Evolutionary conservation across 2,113 vertebrate species (phyloP).

Genomic region (Charadrius vociferus): DNA sequence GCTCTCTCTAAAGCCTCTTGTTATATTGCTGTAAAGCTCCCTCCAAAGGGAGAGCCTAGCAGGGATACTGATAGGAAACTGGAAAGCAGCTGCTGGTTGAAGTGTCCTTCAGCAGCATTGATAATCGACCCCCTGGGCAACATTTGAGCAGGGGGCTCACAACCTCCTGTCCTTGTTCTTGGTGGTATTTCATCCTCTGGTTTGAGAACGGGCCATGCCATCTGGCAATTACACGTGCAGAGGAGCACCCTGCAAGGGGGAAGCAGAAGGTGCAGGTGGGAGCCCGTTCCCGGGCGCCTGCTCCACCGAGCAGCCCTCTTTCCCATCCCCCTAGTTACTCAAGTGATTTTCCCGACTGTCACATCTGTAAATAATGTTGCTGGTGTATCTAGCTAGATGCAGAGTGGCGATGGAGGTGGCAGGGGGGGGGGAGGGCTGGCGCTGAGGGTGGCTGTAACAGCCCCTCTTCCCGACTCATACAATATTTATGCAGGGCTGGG

Average conservation of each 20-base stretch:
- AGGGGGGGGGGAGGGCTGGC: constrained; percentile 40
- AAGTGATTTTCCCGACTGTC: constrained; percentile 72
- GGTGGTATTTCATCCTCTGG: background rate
- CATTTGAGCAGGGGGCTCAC: background rate
- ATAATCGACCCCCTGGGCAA: background rate
- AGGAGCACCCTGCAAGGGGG: background rate
- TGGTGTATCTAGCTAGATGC: constrained; percentile 66
- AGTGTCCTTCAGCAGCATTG: background rate
- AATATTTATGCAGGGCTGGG: constrained; percentile 88
- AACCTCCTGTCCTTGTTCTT: background rate
- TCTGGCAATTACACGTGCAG: background rate
- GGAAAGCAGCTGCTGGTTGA: background rate
- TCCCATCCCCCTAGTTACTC: constrained; percentile 66
- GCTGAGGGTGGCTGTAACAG: constrained; percentile 34
- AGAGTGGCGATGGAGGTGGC: constrained; percentile 52
- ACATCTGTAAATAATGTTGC: constrained; percentile 74
- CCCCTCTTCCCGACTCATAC: constrained; percentile 77
- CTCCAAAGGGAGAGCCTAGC: background rate
- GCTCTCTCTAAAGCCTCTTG: background rate
- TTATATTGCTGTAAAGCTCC: background rate
- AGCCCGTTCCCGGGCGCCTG: background rate
- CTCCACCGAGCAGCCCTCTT: background rate
- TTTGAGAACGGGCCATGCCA: accelerated
- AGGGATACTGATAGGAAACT: background rate
- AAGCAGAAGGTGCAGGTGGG: background rate